Conservation (phyloP, 2,797 vertebrate species). For the Sciurus vulgaris region DNA sequence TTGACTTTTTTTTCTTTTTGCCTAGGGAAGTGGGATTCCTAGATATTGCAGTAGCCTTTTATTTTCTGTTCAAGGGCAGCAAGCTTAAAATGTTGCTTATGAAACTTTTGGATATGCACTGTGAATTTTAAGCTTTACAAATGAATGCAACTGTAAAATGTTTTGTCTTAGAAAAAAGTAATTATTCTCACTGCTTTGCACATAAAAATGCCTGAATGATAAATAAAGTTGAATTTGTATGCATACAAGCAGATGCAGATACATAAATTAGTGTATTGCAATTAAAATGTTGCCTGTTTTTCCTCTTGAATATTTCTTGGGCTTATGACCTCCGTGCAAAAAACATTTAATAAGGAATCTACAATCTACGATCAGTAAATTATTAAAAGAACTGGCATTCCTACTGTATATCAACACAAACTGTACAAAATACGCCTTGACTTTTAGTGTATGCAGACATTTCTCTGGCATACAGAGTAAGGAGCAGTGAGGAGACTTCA, state of each 20-base stretch:
- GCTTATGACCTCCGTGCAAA: constrained; percentile 17
- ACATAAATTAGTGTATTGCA: neutral
- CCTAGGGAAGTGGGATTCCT: neutral
- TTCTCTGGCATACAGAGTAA: neutral
- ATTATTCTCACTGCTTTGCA: neutral
- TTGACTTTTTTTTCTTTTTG: constrained; percentile 21
- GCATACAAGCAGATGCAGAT: neutral
- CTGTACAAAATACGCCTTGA: neutral
- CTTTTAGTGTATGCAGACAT: neutral
- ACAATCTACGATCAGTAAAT: constrained; percentile 67
- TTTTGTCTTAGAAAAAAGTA: constrained; percentile 46
- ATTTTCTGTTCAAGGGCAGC: neutral
- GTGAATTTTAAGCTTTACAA: neutral
- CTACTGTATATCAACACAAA: constrained; percentile 51
- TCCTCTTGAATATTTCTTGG: constrained; percentile 21
- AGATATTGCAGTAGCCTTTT: neutral
- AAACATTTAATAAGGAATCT: constrained; percentile 72
- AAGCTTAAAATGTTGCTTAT: neutral
- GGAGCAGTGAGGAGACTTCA: neutral
- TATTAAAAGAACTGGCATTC: constrained; percentile 65
- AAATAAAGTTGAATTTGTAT: neutral
- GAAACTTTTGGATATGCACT: neutral
- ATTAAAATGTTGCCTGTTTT: constrained; percentile 49
- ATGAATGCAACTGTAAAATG: neutral
- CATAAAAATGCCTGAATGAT: neutral